These are phyloP conservation scores for Lates japonicus DNA, from an alignment of 2,797 vertebrate species.

Conservation along the genomic window DNA sequence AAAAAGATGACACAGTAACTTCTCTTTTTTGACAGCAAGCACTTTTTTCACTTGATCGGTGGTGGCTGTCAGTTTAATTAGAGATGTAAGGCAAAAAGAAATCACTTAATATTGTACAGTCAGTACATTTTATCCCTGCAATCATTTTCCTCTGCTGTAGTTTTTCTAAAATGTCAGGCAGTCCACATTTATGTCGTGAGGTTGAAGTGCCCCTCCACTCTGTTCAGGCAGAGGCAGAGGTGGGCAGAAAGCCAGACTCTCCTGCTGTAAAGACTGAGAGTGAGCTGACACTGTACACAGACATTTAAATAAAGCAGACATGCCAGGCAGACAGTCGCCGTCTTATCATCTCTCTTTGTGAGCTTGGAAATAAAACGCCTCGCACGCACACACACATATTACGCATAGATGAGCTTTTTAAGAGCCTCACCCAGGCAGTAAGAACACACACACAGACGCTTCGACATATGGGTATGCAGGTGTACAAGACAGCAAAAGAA, in stretches of 20 bases:
- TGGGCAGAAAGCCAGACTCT: slow-evolving; percentile 36
- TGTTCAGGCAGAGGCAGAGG: slow-evolving; percentile 37
- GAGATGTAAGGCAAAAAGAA: slow-evolving; percentile 9
- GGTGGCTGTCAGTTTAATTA: slow-evolving; percentile 26
- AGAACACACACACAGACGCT: slow-evolving; percentile 15
- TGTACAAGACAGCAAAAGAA: neutral
- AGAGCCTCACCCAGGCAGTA: slow-evolving; percentile 23
- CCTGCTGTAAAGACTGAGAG: slow-evolving; percentile 24
- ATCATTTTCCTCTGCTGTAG: slow-evolving; percentile 12
- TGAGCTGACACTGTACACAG: slow-evolving; percentile 37
- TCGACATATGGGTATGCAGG: slow-evolving; percentile 30
- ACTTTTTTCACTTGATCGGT: slow-evolving; percentile 41
- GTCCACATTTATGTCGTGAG: slow-evolving; percentile 41
- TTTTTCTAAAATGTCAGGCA: slow-evolving; percentile 24
- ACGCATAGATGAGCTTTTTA: slow-evolving; percentile 46
- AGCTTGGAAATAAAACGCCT: slow-evolving; percentile 67
- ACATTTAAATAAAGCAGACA: slow-evolving; percentile 68
- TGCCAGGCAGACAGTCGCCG: slow-evolving; percentile 47
- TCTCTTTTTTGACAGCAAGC: slow-evolving; percentile 22
- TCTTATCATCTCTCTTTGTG: slow-evolving; percentile 69
- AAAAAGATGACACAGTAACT: slow-evolving; percentile 44
- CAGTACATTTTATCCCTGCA: slow-evolving; percentile 24
- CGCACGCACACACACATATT: slow-evolving; percentile 49
- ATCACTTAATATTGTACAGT: slow-evolving; percentile 13
- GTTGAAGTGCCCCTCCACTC: slow-evolving; percentile 44